A percentile compares a stretch with the other conserved stretches of the same genome.
phyloP scores from a whole-genome alignment of 2,113 vertebrate species.

The Silurus glanis region DNA sequence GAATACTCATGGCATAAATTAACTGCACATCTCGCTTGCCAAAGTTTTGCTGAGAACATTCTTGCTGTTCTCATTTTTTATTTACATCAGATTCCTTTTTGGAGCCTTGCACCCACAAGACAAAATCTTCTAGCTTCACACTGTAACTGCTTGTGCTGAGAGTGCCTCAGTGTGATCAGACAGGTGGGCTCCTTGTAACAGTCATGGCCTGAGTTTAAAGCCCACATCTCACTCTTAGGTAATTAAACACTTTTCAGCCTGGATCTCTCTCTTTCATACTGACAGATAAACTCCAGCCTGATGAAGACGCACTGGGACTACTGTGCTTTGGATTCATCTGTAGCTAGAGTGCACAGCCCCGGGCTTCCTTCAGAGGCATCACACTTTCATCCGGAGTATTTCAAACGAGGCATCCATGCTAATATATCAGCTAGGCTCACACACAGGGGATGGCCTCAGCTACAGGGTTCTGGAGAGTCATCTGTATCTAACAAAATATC shows the following conservation, averaged over 20 bases:
- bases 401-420: slow-evolving; percentile 40
- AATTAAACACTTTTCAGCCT: slow-evolving; percentile 41
- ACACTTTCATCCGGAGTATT: slow-evolving; percentile 38
- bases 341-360: slow-evolving; percentile 24
- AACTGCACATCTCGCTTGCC: neutral
- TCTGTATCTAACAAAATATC: slow-evolving; percentile 3
- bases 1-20: neutral
- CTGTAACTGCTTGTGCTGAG: slow-evolving; percentile 9
- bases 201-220: slow-evolving; percentile 39
- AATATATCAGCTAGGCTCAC: slow-evolving; percentile 17
- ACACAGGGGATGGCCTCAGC: slow-evolving; percentile 18
- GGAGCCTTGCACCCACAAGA: neutral
- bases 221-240: neutral
- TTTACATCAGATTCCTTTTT: neutral
- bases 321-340: slow-evolving; percentile 34
- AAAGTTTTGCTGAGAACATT: slow-evolving; percentile 15
- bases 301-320: slow-evolving; percentile 39
- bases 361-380: slow-evolving; percentile 26
- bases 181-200: slow-evolving; percentile 17
- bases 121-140: slow-evolving; percentile 10
- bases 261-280: slow-evolving; percentile 11
- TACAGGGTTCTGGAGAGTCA: neutral
- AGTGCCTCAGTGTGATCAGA: slow-evolving; percentile 5
- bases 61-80: slow-evolving; percentile 23
- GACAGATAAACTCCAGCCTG: slow-evolving; percentile 39